These are phyloP conservation scores for Antechinus flavipes DNA, from an alignment of 2,113 vertebrate genomes.

Conservation along the genomic window DNA sequence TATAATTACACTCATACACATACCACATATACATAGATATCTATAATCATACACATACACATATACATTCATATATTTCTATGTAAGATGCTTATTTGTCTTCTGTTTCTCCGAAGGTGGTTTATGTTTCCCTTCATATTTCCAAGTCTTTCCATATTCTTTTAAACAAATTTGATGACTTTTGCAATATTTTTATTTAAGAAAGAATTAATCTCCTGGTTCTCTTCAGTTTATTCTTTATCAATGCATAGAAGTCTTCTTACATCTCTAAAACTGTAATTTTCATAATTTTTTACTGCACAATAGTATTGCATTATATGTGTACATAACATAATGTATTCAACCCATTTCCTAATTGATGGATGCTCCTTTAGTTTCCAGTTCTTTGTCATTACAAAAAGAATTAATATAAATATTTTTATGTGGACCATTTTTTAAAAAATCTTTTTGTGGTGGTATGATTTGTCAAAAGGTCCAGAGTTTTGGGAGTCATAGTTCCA, in stretches of 20 bases:
- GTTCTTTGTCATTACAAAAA: not conserved
- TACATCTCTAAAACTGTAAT: not conserved
- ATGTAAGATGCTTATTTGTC: too few relatives aligned
- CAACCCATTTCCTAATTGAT: too few relatives aligned
- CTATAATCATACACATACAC: too few relatives aligned
- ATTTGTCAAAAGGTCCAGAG: not conserved
- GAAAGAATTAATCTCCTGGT: not conserved
- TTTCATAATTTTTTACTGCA: not conserved
- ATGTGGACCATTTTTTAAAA: not conserved
- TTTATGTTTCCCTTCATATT: too few relatives aligned
- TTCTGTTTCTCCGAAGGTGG: too few relatives aligned
- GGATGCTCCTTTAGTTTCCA: not conserved
- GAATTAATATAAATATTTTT: not conserved
- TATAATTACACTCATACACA: too few relatives aligned
- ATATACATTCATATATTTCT: too few relatives aligned
- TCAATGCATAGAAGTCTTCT: not conserved
- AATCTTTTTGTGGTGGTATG: not conserved
- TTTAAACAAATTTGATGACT: not conserved
- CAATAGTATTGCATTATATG: not conserved
- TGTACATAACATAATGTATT: not conserved
- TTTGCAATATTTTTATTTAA: not conserved
- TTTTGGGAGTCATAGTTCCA: not conserved
- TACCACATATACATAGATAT: too few relatives aligned
- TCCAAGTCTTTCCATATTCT: too few relatives aligned
- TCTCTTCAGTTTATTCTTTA: not conserved